Base-by-base conservation (phyloP, 1,140 invertebrate species). In the Diploscapter pachys region DNA sequence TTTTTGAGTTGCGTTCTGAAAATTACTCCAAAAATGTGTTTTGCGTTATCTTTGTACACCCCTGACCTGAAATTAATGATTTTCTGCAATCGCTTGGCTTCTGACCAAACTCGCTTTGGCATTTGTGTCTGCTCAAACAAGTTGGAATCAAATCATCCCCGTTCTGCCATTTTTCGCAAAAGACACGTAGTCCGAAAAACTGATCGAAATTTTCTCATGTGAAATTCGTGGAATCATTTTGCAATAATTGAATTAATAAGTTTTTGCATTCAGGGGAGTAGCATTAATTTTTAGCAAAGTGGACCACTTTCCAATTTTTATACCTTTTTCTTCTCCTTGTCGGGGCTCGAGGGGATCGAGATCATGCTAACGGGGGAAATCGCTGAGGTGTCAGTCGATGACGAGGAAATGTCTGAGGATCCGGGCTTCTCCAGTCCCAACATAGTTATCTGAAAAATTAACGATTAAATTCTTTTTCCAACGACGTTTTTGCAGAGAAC, bases 311-410 rank as follows among this genome's bases (percentile, higher is more conserved):
- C 31, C 31, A 31, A 31, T 31, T 31, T 31, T 52, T 65, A 57
- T 51, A 73, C 72, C 65, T 74, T 74, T 69, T 74, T 74, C 73
- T 74, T 74, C 53, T 74, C 73, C 73, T 74, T 74, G 61, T 74
- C 73, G 31, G 73, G 73, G 13, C 65, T 69, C 59, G 64, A 64
- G 55, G 73, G 73, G 57, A 74, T 74, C 68, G 65, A 69, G 73
- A 65, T 74, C 56, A 74, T 67, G 56, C 63, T 66, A 63, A 74
- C 64, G 11, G 73, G 73, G 13, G 73, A 74, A 66, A 74, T 74
- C 56, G 73, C 73, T 55, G 73, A 74, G 57, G 73, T 74, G n/a
- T 74, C 73, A 9, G 73, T 74, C 5, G 73, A 74, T 5, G 73
- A 74, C 50, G 73, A 74, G 52, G 65, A 68, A 57, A 74, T 64